These are phyloP conservation scores for Sebastes kiyomatsui DNA, from an alignment of 2,797 vertebrate genomes.

Conservation along the genomic window DNA sequence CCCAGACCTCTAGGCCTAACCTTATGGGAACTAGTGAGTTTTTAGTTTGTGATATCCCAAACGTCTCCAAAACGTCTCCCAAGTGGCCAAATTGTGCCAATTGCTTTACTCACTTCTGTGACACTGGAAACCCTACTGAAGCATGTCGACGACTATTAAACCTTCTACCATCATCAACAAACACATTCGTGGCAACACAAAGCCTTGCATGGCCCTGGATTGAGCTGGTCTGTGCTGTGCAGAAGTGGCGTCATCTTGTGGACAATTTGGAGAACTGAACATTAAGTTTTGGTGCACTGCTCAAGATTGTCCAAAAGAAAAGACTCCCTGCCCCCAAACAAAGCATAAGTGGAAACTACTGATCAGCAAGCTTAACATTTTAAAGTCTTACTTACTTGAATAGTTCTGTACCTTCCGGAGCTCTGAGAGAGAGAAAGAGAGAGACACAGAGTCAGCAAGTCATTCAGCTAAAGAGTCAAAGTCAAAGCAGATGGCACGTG, in stretches of 20 bases:
- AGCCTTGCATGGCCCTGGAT: background rate
- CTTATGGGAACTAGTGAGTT: too few relatives aligned
- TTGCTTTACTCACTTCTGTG: too few relatives aligned
- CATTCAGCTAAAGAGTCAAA: slow-evolving; percentile 20
- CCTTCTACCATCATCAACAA: too few relatives aligned
- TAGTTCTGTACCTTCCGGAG: slow-evolving; percentile 84
- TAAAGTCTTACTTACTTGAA: slow-evolving; percentile 72
- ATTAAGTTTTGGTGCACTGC: background rate
- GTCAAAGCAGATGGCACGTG: slow-evolving; percentile 46
- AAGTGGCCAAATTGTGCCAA: too few relatives aligned
- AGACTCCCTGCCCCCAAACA: background rate
- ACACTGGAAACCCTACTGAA: too few relatives aligned
- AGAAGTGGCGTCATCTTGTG: slow-evolving; percentile 41
- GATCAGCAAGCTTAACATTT: background rate
- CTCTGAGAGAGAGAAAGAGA: slow-evolving; percentile 63
- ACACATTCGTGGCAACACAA: too few relatives aligned
- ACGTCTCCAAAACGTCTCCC: too few relatives aligned
- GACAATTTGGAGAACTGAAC: background rate
- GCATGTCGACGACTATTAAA: too few relatives aligned
- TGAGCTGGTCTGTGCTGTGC: background rate
- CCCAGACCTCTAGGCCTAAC: too few relatives aligned
- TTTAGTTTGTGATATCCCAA: too few relatives aligned
- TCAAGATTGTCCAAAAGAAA: background rate
- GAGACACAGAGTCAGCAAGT: background rate
- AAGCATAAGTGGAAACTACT: background rate